Evolutionary conservation across 2,797 vertebrate genomes (phyloP), one percentile per base, ranked within the genome.

Genomic region (Chaetodon trifasciatus): DNA sequence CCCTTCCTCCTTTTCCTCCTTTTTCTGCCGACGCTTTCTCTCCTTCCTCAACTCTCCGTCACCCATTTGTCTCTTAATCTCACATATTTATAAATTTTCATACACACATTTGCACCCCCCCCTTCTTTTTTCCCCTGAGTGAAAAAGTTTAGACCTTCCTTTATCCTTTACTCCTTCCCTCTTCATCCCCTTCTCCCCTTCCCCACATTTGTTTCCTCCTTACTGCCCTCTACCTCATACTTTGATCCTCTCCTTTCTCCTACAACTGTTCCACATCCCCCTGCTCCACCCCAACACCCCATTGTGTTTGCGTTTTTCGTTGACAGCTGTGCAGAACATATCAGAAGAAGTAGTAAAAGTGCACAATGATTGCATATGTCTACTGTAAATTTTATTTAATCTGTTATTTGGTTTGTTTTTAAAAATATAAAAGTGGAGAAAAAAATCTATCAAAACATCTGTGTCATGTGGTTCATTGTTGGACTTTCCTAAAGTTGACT

Each of bases 341-440:
- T 96, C 95, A 96, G 97, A 97, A 96, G 89, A 96, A 96, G 96
- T 98, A 97, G 97, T 98, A 96, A 96, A 96, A 96, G 96, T 94
- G 96, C 97, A 97, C 97, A 98, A 97, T 96, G 96, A 96, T 97
- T 97, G 97, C 96, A 96, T 97, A 97, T 96, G 97, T 96, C 97
- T 97, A 98, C 97, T 98, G 97, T 98, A 99, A 96, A 99, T 98
- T 98, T 97, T 97, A 98, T 98, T 99, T 98, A 98, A 98, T 98
- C 97, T 96, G 95, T 96, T 96, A 92, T 94, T 93, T 94, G 94
- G 96, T 97, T 32, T 95, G 96, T 98, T 99, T 99, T 98, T 98
- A 97, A 98, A 97, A 98, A 98, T 97, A 98, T 96, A 98, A 97
- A 97, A 97, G 95, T 95, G 78, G 84, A 97, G 94, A 94, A 95